Base-by-base conservation (phyloP, 2,113 vertebrate genomes). In the Rutilus rutilus region DNA sequence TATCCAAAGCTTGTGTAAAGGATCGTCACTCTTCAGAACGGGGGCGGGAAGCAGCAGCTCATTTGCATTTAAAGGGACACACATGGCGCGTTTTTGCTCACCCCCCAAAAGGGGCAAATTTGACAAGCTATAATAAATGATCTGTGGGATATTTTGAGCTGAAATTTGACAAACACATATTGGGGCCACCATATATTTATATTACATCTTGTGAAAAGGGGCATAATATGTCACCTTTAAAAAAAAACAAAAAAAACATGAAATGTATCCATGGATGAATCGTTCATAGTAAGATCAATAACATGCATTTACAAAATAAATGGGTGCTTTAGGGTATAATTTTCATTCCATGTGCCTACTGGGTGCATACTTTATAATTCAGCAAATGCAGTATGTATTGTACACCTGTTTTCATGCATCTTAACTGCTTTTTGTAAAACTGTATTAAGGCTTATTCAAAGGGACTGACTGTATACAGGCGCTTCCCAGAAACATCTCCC, bases 401-500 rank as follows among this genome's bases (percentile, higher is more conserved):
- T 19, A 57, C 6, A 57, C 19, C 12, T 57, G 21, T 42, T 3
- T 39, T 42, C 36, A 12, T 73, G 21, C 14, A 75, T 75, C 6
- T 23, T 50, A 4, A 4, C 42, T 73, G 21, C 10, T 64, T 27
- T 64, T 27, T 64, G 39, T 5, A 57, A 64, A 64, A 64, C 39
- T 27, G 15, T 47, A 64, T 80, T 19, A 25, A 62, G 57, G 77
- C 33, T 36, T 45, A 59, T 47, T 47, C 36, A 36, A 17, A 30
- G 62, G 6, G 54, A 23, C 7, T 21, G 21, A 76, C n/a, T 80
- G 30, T 62, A 50, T 67, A 76, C 54, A 76, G 52, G 8, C 57
- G 8, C 82, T 82, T 82, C 42, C 62, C 79, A 74, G 52, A 84
- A 67, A 45, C 54, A 75, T 6, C 67, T 30, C 71, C 83, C 83